Conservation (phyloP, 1,140 invertebrate genomes). For the Telenomus remus region DNA sequence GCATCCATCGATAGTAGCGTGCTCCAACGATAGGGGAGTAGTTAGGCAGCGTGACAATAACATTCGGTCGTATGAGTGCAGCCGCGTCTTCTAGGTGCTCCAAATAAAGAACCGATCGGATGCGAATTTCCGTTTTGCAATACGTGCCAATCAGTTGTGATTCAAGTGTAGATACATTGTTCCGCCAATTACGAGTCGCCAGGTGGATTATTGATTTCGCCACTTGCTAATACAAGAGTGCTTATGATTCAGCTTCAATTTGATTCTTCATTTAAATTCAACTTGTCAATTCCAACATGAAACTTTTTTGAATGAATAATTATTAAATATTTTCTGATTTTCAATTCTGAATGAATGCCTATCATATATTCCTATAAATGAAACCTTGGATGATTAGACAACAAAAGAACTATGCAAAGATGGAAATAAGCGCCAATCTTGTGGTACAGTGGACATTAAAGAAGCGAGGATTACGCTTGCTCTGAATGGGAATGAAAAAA, state of each 20-base stretch:
- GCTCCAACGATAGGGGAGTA: slow-evolving; percentile 59
- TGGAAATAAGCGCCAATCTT: slow-evolving; percentile 35
- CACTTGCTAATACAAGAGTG: too few species aligned
- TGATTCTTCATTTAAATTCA: too few species aligned
- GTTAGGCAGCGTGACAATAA: slow-evolving; percentile 41
- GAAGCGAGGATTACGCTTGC: slow-evolving; percentile 50
- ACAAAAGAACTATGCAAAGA: slow-evolving; percentile 33
- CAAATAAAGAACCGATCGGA: slow-evolving; percentile 52
- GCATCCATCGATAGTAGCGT: slow-evolving; percentile 75
- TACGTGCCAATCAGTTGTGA: slow-evolving; percentile 50
- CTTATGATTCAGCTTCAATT: too few species aligned
- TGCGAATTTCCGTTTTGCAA: slow-evolving; percentile 54
- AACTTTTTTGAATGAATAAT: too few species aligned
- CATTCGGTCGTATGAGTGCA: slow-evolving; percentile 29
- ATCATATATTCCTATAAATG: too few species aligned
- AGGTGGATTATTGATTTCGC: slow-evolving; percentile 36
- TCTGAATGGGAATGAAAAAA: slow-evolving; percentile 35
- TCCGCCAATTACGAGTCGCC: slow-evolving; percentile 25
- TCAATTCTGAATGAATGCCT: slow-evolving; percentile 36
- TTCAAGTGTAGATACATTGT: too few species aligned
- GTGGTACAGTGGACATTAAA: slow-evolving; percentile 45
- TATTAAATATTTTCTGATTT: too few species aligned
- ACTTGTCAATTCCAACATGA: too few species aligned
- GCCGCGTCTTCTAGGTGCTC: slow-evolving; percentile 10
- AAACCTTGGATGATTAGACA: slow-evolving; percentile 38